These are phyloP conservation scores for Nasonia vitripennis DNA, from an alignment of 1,140 invertebrate genomes.

Conservation along the genomic window DNA sequence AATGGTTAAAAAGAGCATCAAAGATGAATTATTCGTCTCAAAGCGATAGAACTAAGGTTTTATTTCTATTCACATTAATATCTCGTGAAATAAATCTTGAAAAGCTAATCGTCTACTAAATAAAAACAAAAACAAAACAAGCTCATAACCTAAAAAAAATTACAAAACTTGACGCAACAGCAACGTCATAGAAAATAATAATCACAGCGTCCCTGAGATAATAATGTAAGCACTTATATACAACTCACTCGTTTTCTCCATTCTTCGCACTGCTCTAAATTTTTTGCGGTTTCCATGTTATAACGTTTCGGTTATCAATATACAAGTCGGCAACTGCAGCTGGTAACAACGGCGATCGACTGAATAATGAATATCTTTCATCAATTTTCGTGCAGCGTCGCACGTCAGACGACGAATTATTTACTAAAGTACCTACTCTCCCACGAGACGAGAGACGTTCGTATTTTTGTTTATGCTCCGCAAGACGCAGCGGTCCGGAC, in stretches of 20 bases:
- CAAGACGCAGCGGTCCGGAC: neutral
- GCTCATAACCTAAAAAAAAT: constrained; percentile 7
- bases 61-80: too few species aligned
- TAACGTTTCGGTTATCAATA: constrained; percentile 32
- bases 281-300: constrained; percentile 64
- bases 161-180: constrained; percentile 34
- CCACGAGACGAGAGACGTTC: too few species aligned
- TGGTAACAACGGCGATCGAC: neutral
- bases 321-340: neutral
- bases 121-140: neutral
- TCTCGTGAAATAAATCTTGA: too few species aligned
- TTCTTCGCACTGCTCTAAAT: constrained; percentile 67
- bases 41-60: too few species aligned
- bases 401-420: too few species aligned
- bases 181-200: neutral
- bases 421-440: too few species aligned
- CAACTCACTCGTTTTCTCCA: constrained; percentile 71
- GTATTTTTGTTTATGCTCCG: too few species aligned
- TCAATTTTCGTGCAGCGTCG: neutral
- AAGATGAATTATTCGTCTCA: too few species aligned
- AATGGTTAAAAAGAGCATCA: too few species aligned
- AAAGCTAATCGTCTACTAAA: too few species aligned
- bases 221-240: neutral
- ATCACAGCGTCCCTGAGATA: neutral
- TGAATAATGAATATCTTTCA: neutral